phyloP scores from a whole-genome alignment of 2,888 invertebrate genomes.

The Parasteatoda lunata region DNA sequence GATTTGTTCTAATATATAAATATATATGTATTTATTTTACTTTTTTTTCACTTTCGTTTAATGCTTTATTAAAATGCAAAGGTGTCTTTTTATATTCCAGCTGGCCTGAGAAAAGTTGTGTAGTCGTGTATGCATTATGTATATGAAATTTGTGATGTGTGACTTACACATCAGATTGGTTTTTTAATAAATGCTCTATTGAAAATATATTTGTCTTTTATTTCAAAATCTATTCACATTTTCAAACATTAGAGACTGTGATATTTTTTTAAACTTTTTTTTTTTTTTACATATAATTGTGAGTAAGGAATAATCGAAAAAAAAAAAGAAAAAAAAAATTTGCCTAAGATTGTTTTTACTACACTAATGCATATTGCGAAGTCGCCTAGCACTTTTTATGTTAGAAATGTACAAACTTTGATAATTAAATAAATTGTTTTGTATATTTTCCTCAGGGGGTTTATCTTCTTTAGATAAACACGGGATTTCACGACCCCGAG shows the following conservation, averaged over 20 bases:
- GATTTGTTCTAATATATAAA: not conserved
- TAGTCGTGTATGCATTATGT: constrained; percentile 41
- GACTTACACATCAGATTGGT: constrained; percentile 51
- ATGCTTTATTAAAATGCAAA: constrained; percentile 5
- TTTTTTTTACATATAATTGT: no score
- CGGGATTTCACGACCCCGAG: no score
- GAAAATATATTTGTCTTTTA: constrained; percentile 17
- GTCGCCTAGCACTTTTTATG: no score
- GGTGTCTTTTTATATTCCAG: constrained; percentile 27
- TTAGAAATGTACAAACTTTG: no score
- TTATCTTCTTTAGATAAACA: no score
- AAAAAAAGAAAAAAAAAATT: no score
- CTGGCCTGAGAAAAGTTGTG: constrained; percentile 46
- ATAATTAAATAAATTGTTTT: no score
- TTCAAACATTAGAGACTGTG: not conserved
- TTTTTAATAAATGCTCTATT: constrained; percentile 61
- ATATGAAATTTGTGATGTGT: constrained; percentile 52
- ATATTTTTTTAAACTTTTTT: no score
- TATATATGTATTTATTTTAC: not conserved
- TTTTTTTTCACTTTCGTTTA: not conserved
- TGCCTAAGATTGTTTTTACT: no score
- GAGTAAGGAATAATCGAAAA: no score
- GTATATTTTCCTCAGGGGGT: no score
- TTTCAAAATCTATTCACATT: not conserved
- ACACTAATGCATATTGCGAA: no score